Conservation (phyloP, 1,140 invertebrate species). For the Hypsibius dujardini region DNA sequence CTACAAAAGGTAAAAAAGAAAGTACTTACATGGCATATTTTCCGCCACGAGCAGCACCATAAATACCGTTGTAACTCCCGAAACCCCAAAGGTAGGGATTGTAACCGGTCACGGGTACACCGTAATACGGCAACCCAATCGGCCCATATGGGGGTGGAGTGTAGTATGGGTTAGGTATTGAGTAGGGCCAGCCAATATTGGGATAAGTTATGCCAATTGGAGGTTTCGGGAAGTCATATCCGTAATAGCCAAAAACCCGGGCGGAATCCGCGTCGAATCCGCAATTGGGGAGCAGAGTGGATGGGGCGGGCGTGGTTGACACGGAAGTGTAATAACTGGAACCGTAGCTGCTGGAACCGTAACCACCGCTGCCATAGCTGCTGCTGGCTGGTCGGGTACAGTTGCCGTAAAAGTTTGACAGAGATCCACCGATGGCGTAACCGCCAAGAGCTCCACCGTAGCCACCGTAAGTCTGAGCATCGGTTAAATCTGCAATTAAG, state of each 20-base stretch:
- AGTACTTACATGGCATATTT: conserved; percentile 1
- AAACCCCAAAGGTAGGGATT: conserved; percentile 5
- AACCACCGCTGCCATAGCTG: neutral
- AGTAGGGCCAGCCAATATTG: conserved; percentile 12
- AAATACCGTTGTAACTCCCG: conserved; percentile 12
- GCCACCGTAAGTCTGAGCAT: neutral
- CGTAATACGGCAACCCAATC: conserved; percentile 5
- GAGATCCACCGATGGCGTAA: neutral
- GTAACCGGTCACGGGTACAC: neutral
- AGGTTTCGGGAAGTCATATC: conserved; percentile 13
- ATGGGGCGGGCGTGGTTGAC: neutral
- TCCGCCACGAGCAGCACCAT: neutral
- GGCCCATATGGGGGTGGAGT: conserved; percentile 11
- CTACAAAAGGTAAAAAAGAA: too few species aligned
- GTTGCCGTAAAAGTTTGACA: conserved; percentile 4
- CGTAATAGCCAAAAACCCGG: conserved; percentile 9
- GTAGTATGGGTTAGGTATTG: conserved; percentile 12
- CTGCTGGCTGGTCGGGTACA: neutral
- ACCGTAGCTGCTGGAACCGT: neutral
- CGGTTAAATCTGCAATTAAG: too few species aligned
- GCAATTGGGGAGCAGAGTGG: neutral
- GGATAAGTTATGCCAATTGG: conserved; percentile 6
- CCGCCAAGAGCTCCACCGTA: neutral
- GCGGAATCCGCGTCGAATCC: conserved; percentile 14
- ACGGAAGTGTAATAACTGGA: neutral